Percentiles rank a stretch among this genome's conserved stretches.
phyloP scores from a whole-genome alignment of 2,797 vertebrate genomes.

The Orestias chungarensis region DNA sequence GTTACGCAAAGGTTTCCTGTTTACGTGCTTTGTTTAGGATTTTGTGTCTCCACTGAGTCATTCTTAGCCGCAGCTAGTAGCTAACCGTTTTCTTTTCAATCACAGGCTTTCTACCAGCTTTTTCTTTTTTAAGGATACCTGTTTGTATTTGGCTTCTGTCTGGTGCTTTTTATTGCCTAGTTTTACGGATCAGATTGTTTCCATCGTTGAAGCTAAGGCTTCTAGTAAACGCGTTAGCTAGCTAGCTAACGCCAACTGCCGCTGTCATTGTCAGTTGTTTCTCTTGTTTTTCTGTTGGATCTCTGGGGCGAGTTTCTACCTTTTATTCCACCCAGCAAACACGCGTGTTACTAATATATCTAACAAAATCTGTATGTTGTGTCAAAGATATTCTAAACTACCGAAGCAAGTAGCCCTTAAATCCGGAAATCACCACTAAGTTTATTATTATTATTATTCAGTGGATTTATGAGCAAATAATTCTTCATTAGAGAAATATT shows the following conservation, averaged over 20 bases:
- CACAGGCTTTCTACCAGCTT: not conserved
- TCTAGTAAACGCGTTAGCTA: constrained; percentile 37
- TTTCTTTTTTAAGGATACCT: fast-evolving
- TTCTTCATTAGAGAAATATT: not conserved
- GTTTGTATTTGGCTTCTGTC: not conserved
- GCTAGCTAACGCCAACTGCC: constrained; percentile 29
- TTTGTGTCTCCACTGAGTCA: constrained; percentile 57
- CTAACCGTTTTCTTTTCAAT: not conserved
- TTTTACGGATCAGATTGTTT: not conserved
- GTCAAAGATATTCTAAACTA: no score
- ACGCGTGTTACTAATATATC: not conserved
- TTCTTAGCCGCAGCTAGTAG: constrained; percentile 44
- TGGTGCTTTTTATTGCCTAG: fast-evolving
- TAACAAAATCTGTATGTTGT: not conserved
- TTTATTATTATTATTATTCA: not conserved
- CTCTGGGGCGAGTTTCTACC: not conserved
- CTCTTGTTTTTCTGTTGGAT: not conserved
- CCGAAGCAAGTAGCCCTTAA: not conserved
- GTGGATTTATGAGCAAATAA: not conserved
- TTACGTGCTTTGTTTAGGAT: not conserved
- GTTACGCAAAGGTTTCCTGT: not conserved
- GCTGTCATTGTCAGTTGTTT: constrained; percentile 20
- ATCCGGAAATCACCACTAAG: not conserved
- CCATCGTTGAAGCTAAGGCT: not conserved
- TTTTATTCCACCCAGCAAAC: not conserved